A percentile compares a stretch with the other conserved stretches of the same genome.
Conservation (phyloP, 2,797 vertebrate species). For the Notoglanidium macrostoma region DNA sequence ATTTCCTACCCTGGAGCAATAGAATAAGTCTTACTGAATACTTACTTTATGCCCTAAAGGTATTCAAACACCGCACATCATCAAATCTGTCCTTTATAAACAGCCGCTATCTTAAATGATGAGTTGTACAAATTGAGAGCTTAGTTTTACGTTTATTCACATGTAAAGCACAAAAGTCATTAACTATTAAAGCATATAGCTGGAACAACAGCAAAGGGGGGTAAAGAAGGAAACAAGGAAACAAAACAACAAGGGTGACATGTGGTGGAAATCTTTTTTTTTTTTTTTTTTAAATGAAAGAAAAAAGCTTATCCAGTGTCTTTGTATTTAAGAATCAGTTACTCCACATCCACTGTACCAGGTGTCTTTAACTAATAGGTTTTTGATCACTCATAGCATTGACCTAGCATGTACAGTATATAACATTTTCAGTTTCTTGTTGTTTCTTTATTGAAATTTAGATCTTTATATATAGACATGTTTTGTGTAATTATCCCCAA, state of each 20-base stretch:
- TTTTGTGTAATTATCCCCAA: neutral
- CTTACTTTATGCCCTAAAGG: neutral
- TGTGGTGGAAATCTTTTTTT: neutral
- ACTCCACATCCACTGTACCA: neutral
- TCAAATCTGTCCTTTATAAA: neutral
- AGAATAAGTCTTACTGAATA: neutral
- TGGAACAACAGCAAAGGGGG: neutral
- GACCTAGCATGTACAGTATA: neutral
- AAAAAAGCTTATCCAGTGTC: neutral
- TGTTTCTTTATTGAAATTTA: neutral
- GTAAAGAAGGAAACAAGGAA: neutral
- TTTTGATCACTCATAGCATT: neutral
- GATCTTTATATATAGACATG: neutral
- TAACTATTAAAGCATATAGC: too few relatives aligned
- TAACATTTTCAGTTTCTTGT: neutral
- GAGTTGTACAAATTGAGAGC: neutral
- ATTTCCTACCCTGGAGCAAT: neutral
- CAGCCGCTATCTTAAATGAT: neutral
- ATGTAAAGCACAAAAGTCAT: constrained; percentile 5
- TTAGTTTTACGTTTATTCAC: constrained; percentile 8
- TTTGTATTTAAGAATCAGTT: neutral
- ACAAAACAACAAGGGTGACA: neutral
- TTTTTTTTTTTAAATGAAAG: neutral
- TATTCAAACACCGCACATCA: neutral
- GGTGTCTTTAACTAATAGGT: neutral